Evolutionary conservation across 2,888 invertebrate species (phyloP).

Genomic region (Drosophila nigricruria): DNA sequence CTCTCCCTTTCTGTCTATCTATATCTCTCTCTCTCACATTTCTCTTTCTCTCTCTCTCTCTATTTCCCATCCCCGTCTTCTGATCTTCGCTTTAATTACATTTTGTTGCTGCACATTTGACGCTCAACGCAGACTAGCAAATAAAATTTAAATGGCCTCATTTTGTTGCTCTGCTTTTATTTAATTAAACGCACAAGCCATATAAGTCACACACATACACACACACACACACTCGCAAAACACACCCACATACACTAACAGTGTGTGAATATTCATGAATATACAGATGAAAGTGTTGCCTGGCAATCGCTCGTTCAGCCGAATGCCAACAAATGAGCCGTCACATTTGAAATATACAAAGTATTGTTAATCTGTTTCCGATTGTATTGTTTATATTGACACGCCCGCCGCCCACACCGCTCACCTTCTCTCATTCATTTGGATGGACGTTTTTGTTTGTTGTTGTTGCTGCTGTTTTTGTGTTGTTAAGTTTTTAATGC

Average conservation of each 20-base stretch:
- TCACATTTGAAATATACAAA: slow-evolving; percentile 39
- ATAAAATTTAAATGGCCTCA: slow-evolving; percentile 21
- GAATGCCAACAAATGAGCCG: slow-evolving; percentile 36
- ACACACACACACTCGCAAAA: not conserved
- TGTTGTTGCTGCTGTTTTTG: not conserved
- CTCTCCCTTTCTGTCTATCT: too few species aligned
- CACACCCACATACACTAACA: not conserved
- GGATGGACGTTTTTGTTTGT: slow-evolving; percentile 42
- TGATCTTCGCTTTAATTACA: slow-evolving; percentile 22
- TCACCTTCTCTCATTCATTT: slow-evolving; percentile 14
- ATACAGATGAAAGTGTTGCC: slow-evolving; percentile 26
- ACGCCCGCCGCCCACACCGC: not conserved
- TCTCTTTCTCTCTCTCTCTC: too few species aligned
- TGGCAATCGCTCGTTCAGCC: slow-evolving; percentile 10
- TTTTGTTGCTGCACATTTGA: slow-evolving; percentile 10
- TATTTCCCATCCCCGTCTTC: too few species aligned
- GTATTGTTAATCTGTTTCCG: slow-evolving; percentile 48
- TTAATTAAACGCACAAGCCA: slow-evolving; percentile 46
- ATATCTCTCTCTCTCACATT: not conserved
- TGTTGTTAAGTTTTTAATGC: slow-evolving; percentile 29
- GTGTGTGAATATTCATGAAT: slow-evolving; percentile 35
- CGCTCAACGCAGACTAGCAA: slow-evolving; percentile 9
- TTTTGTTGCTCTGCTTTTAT: slow-evolving; percentile 23
- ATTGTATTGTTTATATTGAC: slow-evolving; percentile 23
- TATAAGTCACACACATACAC: slow-evolving; percentile 23